Evolutionary conservation across 2,888 invertebrate genomes (phyloP).

Genomic region (Autographa gamma): DNA sequence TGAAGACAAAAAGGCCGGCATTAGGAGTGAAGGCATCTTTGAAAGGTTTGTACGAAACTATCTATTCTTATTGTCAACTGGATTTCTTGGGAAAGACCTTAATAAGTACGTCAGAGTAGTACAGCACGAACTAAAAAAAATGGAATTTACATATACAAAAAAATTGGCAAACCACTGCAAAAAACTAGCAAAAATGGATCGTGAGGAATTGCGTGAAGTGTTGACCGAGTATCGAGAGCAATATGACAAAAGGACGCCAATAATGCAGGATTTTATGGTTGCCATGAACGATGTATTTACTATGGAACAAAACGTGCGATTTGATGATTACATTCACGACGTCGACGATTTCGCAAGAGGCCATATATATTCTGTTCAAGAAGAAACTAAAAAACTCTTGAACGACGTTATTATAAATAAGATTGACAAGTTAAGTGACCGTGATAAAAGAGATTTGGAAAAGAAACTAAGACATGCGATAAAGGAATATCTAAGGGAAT

Average conservation of each 20-base stretch:
- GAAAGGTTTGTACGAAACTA: slow-evolving; percentile 68
- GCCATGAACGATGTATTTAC: slow-evolving; percentile 71
- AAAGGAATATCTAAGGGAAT: slow-evolving; percentile 59
- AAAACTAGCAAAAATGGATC: slow-evolving; percentile 60
- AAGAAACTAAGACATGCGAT: slow-evolving; percentile 64
- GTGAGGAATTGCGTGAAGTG: slow-evolving; percentile 62
- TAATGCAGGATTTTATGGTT: slow-evolving; percentile 64
- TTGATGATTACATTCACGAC: slow-evolving; percentile 70
- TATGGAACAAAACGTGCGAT: slow-evolving; percentile 61
- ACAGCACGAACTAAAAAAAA: slow-evolving; percentile 52
- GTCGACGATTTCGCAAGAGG: slow-evolving; percentile 56
- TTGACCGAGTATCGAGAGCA: slow-evolving; percentile 58
- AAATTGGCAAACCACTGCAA: slow-evolving; percentile 63
- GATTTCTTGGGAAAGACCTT: slow-evolving; percentile 63
- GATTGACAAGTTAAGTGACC: slow-evolving; percentile 44
- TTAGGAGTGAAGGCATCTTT: slow-evolving; percentile 64
- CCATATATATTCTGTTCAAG: slow-evolving; percentile 44
- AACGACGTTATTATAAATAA: slow-evolving; percentile 54
- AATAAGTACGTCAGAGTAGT: slow-evolving; percentile 64
- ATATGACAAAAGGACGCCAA: slow-evolving; percentile 52
- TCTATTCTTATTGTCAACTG: slow-evolving; percentile 63
- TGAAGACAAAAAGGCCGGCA: not conserved
- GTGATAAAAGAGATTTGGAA: slow-evolving; percentile 54
- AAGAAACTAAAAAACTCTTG: slow-evolving; percentile 58
- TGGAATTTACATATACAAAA: slow-evolving; percentile 60